These are phyloP conservation scores for Branchellion lobata DNA, from an alignment of 2,888 invertebrate genomes.

Conservation along the genomic window DNA sequence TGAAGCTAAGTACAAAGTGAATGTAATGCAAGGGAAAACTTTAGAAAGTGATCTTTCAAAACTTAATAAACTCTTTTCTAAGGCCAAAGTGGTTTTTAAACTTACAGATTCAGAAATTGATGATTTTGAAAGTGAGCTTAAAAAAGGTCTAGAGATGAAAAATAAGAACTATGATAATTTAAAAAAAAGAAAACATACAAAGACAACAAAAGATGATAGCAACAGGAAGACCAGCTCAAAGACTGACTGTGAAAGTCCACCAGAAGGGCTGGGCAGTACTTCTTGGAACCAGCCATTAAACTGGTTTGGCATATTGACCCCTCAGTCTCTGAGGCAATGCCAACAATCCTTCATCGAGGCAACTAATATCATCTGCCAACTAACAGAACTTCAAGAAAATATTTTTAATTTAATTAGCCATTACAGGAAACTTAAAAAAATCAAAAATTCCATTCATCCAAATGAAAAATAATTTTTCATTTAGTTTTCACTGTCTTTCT, in stretches of 20 bases:
- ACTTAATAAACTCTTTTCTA: no score
- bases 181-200: neutral
- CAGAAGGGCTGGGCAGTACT: neutral
- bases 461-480: no score
- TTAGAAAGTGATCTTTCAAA: neutral
- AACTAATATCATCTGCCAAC: constrained; percentile 45
- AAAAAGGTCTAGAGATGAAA: neutral
- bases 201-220: neutral
- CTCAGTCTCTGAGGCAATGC: constrained; percentile 75
- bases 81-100: neutral
- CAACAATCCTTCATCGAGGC: constrained; percentile 73
- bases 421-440: constrained; percentile 35
- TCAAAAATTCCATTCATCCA: no score
- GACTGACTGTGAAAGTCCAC: neutral
- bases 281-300: constrained; percentile 69
- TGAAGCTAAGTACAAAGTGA: constrained; percentile 51
- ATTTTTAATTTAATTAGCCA: constrained; percentile 28
- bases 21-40: constrained; percentile 17
- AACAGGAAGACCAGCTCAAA: neutral
- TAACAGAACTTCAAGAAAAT: constrained; percentile 45
- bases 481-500: no score
- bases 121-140: neutral
- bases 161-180: neutral
- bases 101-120: neutral
- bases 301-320: constrained; percentile 85